Conservation (phyloP, 2,797 vertebrate genomes). For the Lindbergichthys nudifrons region DNA sequence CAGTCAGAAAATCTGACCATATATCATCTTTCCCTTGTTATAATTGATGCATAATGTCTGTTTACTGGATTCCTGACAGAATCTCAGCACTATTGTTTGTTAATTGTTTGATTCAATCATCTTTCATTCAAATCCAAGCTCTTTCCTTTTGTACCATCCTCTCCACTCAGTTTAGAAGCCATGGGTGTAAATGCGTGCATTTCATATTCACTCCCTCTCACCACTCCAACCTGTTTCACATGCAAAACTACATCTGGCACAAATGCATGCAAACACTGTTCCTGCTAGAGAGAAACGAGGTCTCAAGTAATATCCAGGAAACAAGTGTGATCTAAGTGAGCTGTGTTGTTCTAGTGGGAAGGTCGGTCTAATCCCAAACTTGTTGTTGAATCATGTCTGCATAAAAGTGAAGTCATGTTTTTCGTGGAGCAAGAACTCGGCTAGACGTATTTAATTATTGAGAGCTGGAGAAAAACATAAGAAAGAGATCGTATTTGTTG, state of each 20-base stretch:
- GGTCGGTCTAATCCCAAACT: conserved; percentile 55
- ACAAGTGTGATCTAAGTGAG: conserved; percentile 59
- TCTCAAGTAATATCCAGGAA: conserved; percentile 41
- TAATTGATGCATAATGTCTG: conserved; percentile 1
- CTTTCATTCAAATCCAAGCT: conserved; percentile 9
- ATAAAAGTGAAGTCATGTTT: conserved; percentile 79
- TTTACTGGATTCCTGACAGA: conserved; percentile 11
- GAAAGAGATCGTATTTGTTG: conserved; percentile 47
- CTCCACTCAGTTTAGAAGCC: conserved; percentile 1
- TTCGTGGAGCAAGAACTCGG: conserved; percentile 51
- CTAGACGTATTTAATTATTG: conserved; percentile 74
- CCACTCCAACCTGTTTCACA: conserved; percentile 39
- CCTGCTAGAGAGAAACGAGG: conserved; percentile 22
- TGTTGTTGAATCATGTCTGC: conserved; percentile 69
- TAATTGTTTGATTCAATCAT: conserved; percentile 29
- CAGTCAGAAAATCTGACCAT: too few species aligned
- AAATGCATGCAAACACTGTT: conserved; percentile 37
- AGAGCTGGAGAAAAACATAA: conserved; percentile 47
- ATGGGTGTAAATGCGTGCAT: conserved; percentile 7
- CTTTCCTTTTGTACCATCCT: conserved; percentile 10
- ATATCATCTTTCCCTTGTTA: too few species aligned
- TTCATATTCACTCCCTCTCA: conserved; percentile 33
- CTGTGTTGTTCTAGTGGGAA: conserved; percentile 52
- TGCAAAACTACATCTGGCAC: conserved; percentile 49
- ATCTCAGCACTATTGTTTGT: conserved; percentile 3